Base-by-base conservation (phyloP, 2,888 invertebrate species). In the Busseola fusca region DNA sequence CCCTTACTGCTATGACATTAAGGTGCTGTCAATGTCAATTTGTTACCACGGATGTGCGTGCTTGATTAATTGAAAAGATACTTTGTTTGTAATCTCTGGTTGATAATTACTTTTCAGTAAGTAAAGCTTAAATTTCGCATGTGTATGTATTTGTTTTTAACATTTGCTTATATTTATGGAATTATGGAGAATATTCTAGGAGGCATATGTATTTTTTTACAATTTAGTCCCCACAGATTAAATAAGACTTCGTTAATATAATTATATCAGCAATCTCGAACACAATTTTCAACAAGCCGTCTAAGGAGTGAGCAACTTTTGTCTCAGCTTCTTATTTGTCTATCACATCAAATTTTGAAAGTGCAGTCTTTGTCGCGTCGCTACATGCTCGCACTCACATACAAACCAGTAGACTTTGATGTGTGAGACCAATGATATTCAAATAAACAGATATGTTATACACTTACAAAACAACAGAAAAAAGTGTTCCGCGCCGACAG, bases 121-220 rank as follows among this genome's bases (percentile, higher is more conserved):
- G 57, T 37, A 58, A 69, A 59, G 66, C 54, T 74, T 69, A 0
- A 40, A 64, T 67, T 70, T 70, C 63, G 73, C 83, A 74, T 78
- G 76, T 78, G 50, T 62, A 72, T 62, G 59, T 79, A 34, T 63
- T 48, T 57, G 34, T 69, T 65, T 65, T 64, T 74, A 76, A 74
- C 40, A 66, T 78, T 72, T 18, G 69, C 72, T 73, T 78, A 65
- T 64, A 73, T 73, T 54, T 66, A 63, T 72, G 5, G 0, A 42
- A 18, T 48, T 34, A 16, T 77, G 79, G 80, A 78, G 67, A 79
- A 78, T 78, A 79, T 83, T 77, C 63, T 58, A 52, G 25, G 45
- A 21, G 0, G 5, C 3, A 42, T 34, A 4, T 7, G 12, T 12
- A 12, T 3, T 52, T 27, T 21, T 48, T 40, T 16, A 0, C 0